Evolutionary conservation across 2,797 vertebrate species (phyloP).

Genomic region (Mus spretus): DNA sequence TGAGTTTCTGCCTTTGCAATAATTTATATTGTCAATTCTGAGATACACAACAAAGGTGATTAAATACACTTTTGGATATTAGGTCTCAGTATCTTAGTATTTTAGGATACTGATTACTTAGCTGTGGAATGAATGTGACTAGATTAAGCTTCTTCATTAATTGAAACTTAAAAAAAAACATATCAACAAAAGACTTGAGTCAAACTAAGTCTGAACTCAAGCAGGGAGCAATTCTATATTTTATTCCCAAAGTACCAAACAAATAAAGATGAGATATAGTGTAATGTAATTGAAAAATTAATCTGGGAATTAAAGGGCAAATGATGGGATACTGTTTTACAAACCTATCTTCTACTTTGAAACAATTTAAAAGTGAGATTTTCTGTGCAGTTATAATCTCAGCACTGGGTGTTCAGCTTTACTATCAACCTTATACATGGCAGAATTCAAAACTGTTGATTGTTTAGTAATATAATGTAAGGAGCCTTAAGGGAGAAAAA

Average conservation of each 20-base stretch:
- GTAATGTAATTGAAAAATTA: constrained; percentile 26
- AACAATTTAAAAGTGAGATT: constrained; percentile 15
- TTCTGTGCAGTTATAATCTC: background rate
- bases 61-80: constrained; percentile 9
- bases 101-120: background rate
- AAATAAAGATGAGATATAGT: constrained; percentile 28
- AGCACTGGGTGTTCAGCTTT: background rate
- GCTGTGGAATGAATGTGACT: constrained; percentile 21
- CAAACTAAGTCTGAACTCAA: constrained; percentile 16
- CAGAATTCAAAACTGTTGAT: background rate
- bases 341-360: background rate
- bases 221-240: background rate
- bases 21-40: constrained; percentile 40
- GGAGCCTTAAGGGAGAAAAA: background rate
- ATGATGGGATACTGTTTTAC: background rate
- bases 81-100: background rate
- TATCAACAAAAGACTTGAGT: background rate
- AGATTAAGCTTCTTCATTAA: constrained; percentile 32
- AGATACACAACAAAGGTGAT: background rate
- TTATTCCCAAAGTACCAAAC: constrained; percentile 42
- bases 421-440: background rate
- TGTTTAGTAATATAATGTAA: background rate
- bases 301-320: background rate
- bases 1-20: background rate
- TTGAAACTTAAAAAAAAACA: background rate